Evolutionary conservation across 2,888 invertebrate species (phyloP).

Genomic region (Machimus rusticus): DNA sequence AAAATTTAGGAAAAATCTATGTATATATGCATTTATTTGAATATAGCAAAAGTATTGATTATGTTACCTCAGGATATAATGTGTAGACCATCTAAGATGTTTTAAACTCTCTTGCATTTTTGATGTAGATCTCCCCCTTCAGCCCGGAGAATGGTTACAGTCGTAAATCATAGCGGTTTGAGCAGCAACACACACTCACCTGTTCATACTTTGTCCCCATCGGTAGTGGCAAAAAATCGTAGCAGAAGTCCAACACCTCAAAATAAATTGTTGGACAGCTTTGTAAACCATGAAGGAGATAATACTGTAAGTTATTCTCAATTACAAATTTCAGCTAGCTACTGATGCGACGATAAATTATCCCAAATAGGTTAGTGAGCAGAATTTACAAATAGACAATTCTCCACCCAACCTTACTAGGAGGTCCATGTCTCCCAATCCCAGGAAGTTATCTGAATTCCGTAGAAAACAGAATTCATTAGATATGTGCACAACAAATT

Average conservation of each 20-base stretch:
- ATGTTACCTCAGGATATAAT: background rate
- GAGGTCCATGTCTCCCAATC: slow-evolving; percentile 63
- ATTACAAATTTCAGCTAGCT: background rate
- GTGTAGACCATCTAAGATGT: background rate
- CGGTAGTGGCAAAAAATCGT: slow-evolving; percentile 58
- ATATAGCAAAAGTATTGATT: background rate
- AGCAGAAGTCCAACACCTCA: slow-evolving; percentile 66
- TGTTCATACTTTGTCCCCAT: slow-evolving; percentile 47
- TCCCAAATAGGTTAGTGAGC: background rate
- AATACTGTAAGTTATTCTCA: slow-evolving; percentile 27
- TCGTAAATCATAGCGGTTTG: slow-evolving; percentile 22
- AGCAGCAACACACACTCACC: slow-evolving; percentile 46
- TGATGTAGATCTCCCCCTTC: slow-evolving; percentile 60
- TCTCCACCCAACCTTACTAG: slow-evolving; percentile 55
- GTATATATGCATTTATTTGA: background rate
- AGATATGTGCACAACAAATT: slow-evolving; percentile 50
- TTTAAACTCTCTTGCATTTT: background rate
- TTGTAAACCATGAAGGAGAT: slow-evolving; percentile 13
- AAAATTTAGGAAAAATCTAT: background rate
- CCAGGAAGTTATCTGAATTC: slow-evolving; percentile 58
- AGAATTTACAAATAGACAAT: slow-evolving; percentile 33
- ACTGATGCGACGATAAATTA: background rate
- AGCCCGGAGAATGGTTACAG: slow-evolving; percentile 56
- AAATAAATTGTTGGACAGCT: slow-evolving; percentile 56
- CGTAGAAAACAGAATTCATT: slow-evolving; percentile 59